Conservation (phyloP, 2,888 invertebrate genomes). For the Dryobotodes eremita region DNA sequence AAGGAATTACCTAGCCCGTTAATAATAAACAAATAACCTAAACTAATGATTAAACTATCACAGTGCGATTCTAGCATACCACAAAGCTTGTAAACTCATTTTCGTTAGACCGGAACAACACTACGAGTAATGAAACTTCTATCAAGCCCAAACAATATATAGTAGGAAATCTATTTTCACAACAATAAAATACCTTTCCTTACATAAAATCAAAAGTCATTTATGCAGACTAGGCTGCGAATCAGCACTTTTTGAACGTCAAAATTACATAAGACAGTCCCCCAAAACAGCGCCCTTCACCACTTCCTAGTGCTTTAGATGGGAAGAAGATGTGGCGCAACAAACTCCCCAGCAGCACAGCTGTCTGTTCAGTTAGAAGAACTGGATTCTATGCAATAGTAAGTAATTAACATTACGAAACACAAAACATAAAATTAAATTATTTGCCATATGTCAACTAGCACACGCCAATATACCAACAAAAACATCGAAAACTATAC, state of each 20-base stretch:
- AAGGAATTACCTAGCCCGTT: neutral
- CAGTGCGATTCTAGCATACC: no score
- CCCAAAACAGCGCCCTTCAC: neutral
- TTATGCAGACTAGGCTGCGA: neutral
- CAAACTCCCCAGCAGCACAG: neutral
- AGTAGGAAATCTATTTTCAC: neutral
- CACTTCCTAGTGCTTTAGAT: neutral
- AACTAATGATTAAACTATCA: neutral
- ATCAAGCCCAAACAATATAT: conserved; percentile 6
- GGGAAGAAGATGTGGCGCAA: neutral
- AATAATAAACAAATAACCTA: neutral
- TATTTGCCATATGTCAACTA: neutral
- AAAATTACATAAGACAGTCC: neutral
- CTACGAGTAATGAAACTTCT: conserved; percentile 12
- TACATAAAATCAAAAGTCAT: conserved; percentile 10
- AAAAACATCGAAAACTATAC: no score
- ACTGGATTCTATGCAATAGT: no score
- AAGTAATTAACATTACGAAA: neutral
- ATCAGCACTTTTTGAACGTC: neutral
- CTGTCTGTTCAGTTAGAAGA: no score
- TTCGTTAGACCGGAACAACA: neutral
- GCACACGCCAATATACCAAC: neutral
- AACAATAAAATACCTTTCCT: conserved; percentile 34
- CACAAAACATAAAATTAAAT: neutral
- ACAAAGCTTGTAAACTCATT: conserved; percentile 14